Evolutionary conservation across 2,113 vertebrate genomes (phyloP).

Genomic region (Erythrocercus mccallii): DNA sequence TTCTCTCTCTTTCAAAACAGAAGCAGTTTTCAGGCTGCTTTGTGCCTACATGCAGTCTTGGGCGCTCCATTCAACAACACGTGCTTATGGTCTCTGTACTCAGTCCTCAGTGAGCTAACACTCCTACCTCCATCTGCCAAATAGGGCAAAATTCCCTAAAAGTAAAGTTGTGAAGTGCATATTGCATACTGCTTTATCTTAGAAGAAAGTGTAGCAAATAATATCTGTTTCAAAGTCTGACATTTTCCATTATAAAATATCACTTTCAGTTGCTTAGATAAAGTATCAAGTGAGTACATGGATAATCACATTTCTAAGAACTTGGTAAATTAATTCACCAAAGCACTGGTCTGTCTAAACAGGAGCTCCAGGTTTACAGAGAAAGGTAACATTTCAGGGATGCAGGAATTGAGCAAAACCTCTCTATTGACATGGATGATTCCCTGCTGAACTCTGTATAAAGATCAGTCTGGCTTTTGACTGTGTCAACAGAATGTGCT

Average conservation of each 20-base stretch:
- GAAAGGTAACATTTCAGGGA: background rate
- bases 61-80: background rate
- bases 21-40: background rate
- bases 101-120: background rate
- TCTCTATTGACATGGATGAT: accelerated
- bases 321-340: background rate
- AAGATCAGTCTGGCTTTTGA: background rate
- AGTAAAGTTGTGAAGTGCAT: background rate
- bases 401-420: background rate
- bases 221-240: background rate
- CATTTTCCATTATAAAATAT: background rate
- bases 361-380: background rate
- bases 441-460: background rate
- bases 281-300: background rate
- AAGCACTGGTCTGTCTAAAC: background rate
- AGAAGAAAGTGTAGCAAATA: background rate
- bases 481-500: background rate
- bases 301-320: background rate
- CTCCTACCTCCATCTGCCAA: background rate
- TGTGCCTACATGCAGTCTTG: background rate
- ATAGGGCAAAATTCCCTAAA: background rate
- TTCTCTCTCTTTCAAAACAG: background rate
- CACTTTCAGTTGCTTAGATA: background rate
- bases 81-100: background rate
- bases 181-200: background rate